Conservation (phyloP, 2,113 vertebrate genomes). For the Tachysurus fulvidraco region DNA sequence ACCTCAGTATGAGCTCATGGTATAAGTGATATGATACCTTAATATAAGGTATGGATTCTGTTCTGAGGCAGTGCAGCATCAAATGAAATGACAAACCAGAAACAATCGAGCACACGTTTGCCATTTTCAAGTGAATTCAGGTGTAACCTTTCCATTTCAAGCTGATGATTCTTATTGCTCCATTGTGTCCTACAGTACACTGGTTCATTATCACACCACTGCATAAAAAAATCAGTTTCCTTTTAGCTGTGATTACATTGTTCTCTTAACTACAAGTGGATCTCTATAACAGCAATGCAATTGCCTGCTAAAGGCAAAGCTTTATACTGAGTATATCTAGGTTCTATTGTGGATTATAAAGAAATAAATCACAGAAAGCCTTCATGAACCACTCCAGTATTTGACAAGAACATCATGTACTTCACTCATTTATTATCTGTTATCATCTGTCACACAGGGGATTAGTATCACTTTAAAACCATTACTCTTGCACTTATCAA, state of each 20-base stretch:
- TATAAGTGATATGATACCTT: not conserved
- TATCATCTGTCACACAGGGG: not conserved
- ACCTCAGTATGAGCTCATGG: not conserved
- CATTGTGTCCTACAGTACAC: slow-evolving; percentile 58
- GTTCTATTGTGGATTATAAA: not conserved
- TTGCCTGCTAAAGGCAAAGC: not conserved
- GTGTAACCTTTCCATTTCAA: slow-evolving; percentile 60
- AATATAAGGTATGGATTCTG: slow-evolving; percentile 4
- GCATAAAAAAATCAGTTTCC: slow-evolving; percentile 60
- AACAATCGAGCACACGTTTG: slow-evolving; percentile 69
- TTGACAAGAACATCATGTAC: not conserved
- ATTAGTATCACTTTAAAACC: not conserved
- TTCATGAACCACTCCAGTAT: not conserved
- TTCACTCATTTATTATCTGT: not conserved
- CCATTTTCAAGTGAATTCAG: not conserved
- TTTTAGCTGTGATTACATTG: not conserved
- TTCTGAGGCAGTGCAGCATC: slow-evolving; percentile 63
- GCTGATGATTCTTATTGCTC: slow-evolving; percentile 64
- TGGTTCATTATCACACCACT: slow-evolving; percentile 62
- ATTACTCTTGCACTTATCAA: not conserved
- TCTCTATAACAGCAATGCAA: not conserved
- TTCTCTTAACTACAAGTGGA: not conserved
- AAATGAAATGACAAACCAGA: slow-evolving; percentile 70
- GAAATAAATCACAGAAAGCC: not conserved
- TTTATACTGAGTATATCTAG: not conserved